phyloP scores from a whole-genome alignment of 2,113 vertebrate genomes.

The Limanda limanda region DNA sequence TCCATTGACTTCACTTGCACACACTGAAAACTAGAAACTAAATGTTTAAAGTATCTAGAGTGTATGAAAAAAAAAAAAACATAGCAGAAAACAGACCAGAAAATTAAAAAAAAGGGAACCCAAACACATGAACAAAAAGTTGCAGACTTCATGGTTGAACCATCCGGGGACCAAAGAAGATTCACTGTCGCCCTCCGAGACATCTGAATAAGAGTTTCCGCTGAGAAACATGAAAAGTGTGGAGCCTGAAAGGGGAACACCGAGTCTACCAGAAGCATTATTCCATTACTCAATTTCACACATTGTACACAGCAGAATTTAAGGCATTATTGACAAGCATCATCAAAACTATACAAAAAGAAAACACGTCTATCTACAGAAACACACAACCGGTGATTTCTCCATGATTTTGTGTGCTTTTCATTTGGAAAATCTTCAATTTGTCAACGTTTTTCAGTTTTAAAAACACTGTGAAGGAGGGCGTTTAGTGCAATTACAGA shows the following conservation, averaged over 20 bases:
- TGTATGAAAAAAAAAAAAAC: slow-evolving; percentile 19
- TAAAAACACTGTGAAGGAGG: slow-evolving; percentile 76
- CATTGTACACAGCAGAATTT: slow-evolving; percentile 78
- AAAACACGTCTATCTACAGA: slow-evolving; percentile 72
- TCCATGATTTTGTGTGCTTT: slow-evolving; percentile 70
- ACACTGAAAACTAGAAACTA: slow-evolving; percentile 15
- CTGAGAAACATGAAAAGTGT: slow-evolving; percentile 6
- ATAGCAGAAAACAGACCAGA: slow-evolving; percentile 1
- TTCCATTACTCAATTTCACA: slow-evolving; percentile 58
- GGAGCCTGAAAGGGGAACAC: slow-evolving; percentile 36
- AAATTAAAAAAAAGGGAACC: background rate
- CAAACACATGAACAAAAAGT: background rate
- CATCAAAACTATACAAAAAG: slow-evolving; percentile 73
- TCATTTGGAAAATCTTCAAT: slow-evolving; percentile 70
- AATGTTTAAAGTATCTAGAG: slow-evolving; percentile 21
- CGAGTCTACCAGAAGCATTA: slow-evolving; percentile 43
- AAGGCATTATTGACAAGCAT: slow-evolving; percentile 84
- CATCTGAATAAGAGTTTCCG: slow-evolving; percentile 20
- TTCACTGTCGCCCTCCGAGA: background rate
- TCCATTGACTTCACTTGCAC: slow-evolving; percentile 44
- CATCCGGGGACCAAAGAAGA: background rate
- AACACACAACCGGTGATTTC: slow-evolving; percentile 70
- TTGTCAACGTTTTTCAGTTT: slow-evolving; percentile 63
- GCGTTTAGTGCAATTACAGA: slow-evolving; percentile 83
- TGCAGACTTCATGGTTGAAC: slow-evolving; percentile 21